These are phyloP conservation scores for Rhinolophus sinicus DNA, from an alignment of 2,113 vertebrate genomes.

Conservation along the genomic window DNA sequence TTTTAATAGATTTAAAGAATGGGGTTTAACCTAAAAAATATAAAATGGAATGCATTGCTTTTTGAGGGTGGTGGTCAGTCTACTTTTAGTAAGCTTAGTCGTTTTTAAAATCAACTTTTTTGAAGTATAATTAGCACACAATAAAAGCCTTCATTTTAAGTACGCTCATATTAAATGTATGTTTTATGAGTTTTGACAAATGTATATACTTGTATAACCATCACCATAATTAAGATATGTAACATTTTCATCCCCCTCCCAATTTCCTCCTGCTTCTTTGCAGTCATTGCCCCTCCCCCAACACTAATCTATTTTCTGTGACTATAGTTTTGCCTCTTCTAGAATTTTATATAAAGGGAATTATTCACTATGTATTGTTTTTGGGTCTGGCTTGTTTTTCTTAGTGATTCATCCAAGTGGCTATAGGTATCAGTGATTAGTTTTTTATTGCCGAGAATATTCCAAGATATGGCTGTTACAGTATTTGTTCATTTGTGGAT, in stretches of 20 bases:
- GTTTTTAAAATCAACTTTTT: neutral
- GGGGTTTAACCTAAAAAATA: neutral
- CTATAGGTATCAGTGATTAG: neutral
- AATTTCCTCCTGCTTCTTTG: neutral
- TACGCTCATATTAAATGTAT: neutral
- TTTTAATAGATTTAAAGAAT: constrained; percentile 6
- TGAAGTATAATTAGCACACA: neutral
- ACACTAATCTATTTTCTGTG: neutral
- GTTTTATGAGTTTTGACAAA: neutral
- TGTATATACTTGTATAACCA: neutral
- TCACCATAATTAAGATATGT: neutral
- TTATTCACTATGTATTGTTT: neutral
- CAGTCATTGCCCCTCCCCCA: neutral
- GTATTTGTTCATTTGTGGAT: neutral
- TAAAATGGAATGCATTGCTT: neutral
- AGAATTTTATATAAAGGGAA: constrained; percentile 10
- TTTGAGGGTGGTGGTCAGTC: neutral
- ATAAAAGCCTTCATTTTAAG: constrained; percentile 1
- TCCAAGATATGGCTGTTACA: neutral
- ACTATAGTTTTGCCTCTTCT: neutral
- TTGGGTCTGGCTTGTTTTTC: neutral
- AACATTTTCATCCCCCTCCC: neutral
- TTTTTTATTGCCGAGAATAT: neutral
- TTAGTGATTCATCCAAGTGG: neutral
- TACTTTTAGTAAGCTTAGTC: neutral